Base-by-base conservation (phyloP, 2,113 vertebrate genomes). In the Triplophysa siluroides region DNA sequence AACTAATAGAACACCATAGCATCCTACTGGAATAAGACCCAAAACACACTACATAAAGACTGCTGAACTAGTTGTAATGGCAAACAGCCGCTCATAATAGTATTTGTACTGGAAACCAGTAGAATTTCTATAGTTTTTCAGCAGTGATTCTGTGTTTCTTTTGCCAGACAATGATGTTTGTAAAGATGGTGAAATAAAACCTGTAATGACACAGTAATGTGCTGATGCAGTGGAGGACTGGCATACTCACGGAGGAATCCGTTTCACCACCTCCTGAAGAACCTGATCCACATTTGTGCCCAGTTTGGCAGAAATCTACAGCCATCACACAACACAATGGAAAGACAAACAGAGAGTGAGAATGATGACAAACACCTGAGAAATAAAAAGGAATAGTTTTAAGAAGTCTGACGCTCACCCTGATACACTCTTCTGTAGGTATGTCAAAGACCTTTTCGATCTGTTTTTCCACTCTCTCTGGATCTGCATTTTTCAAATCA, bases 361-460 rank as follows among this genome's bases (percentile, higher is more conserved):
- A 7, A 13, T 3, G 12, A 52, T 68, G 24, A 52, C 29, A 66
- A 23, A 24, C 1, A 26, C 47, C 1, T 23, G 2, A 26, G 29
- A 63, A 21, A 8, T 66, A 45, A 60, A 79, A 18, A 62, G 33
- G 12, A 29, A 24, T 24, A 19, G 14, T 77, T 3, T 6, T 4
- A 8, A 12, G 16, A 11, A 19, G 13, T 29, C 1, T 33, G 18
- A 6, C 58, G 16, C 89, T 93, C 89, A 99, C 97, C 92, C 93
- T 92, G 83, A 99, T 90, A 74, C 96, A 98, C 77, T 98, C 95
- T 50, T 93, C 89, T n/a, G 69, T 1, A 63, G 96, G 94, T 85
- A 99, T 98, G 90, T 99, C 96, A 90, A 99, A 99, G 18, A 96
- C 86, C 61, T 94, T 98, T 90, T 98, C 96, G 82, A 99, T 96